Evolutionary conservation across 2,113 vertebrate genomes (phyloP), one percentile per base, ranked within the genome.

Genomic region (Gavia stellata): DNA sequence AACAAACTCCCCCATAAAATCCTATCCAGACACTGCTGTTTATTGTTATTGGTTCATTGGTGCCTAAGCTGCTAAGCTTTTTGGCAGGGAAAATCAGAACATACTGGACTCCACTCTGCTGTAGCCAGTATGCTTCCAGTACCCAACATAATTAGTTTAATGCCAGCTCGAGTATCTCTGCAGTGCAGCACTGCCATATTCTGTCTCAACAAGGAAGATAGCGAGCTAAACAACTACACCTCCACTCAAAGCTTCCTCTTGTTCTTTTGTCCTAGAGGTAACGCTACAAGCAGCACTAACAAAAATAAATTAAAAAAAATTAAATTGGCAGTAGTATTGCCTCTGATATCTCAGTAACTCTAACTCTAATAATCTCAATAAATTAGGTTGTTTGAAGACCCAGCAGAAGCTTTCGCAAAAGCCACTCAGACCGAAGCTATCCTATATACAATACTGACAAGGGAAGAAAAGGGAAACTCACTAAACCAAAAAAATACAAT

Each of bases 41-140:
- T 91, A 42, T 84, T 95, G 56, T 86, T 90, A 79, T 20, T 71
- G 31, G 56, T 61, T 91, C 81, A 49, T 7, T 90, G 93, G 58
- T 86, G 78, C 71, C 85, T 17, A 31, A 81, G 84, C 19, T 87
- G 81, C 70, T 91, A 90, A 77, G 90, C 49, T 58, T 95, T 91
- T 90, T 96, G 96, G 93, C 92, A 96, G 50, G 16, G 38, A 90
- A 94, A 94, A 92, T 77, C 71, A 88, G 85, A 90, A 91, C 62
- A 58, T 81, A 82, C 85, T 88, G 81, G 85, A 90, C 79, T 95
- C 28, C 74, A 31, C 44, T 85, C 70, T 90, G 79, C 62, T 92
- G 58, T 45, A 88, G 87, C 85, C 88, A 94, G 70, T 62, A 82
- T 38, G 42, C 40, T 92, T 93, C 82, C 93, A 92, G 66, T 86